Evolutionary conservation across 2,888 invertebrate species (phyloP).

Genomic region (Caenorhabditis sp.): DNA sequence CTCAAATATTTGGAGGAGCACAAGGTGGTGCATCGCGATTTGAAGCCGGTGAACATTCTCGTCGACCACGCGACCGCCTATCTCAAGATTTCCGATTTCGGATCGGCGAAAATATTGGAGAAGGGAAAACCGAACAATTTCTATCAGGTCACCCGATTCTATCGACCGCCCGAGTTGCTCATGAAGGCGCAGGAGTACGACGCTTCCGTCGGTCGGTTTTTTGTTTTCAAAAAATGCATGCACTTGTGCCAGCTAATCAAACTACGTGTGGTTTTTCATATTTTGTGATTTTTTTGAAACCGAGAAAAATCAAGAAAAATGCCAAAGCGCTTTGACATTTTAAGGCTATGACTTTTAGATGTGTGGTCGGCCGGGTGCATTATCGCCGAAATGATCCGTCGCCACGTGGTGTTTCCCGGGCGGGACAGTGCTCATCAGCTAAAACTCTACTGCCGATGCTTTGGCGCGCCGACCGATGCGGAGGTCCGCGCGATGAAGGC

Average conservation of each 20-base stretch:
- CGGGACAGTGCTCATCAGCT: constrained; percentile 59
- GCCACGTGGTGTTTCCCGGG: constrained; percentile 66
- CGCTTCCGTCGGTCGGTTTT: constrained; percentile 40
- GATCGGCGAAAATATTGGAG: constrained; percentile 66
- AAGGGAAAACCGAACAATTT: constrained; percentile 54
- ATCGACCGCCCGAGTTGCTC: constrained; percentile 72
- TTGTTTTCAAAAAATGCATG: too few species aligned
- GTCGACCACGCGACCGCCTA: constrained; percentile 60
- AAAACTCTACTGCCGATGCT: constrained; percentile 51
- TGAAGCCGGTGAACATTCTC: constrained; percentile 67
- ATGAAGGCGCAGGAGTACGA: constrained; percentile 61
- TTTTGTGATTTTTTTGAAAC: too few species aligned
- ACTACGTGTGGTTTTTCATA: too few species aligned
- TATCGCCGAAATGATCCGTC: constrained; percentile 67
- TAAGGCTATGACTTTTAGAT: constrained; percentile 54
- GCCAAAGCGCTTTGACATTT: too few species aligned
- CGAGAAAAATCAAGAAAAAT: not conserved
- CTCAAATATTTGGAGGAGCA: constrained; percentile 64
- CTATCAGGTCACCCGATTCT: constrained; percentile 73
- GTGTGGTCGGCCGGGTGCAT: constrained; percentile 71
- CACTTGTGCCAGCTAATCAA: too few species aligned
- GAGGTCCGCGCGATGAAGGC: constrained; percentile 50
- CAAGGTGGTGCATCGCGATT: constrained; percentile 48
- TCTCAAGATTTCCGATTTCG: constrained; percentile 72
- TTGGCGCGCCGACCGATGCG: constrained; percentile 36